A percentile compares a stretch with the other conserved stretches of the same genome.
Conservation (phyloP, 2,797 vertebrate genomes). For the Peromyscus melanophrys region DNA sequence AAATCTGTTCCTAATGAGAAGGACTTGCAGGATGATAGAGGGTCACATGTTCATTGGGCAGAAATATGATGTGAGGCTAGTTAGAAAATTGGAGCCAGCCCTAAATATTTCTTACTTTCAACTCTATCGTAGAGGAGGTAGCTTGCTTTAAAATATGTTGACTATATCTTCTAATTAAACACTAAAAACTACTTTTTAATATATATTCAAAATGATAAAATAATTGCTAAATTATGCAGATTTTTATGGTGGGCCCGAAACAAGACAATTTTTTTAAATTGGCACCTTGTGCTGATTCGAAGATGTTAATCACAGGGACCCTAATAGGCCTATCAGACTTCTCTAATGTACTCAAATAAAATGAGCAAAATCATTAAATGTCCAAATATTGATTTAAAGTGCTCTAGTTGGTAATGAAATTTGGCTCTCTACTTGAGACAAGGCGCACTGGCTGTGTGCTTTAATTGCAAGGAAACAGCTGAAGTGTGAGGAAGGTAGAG, state of each 20-base stretch:
- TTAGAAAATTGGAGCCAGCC: slow-evolving; percentile 73
- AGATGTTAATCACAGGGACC: slow-evolving; percentile 89
- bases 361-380: slow-evolving; percentile 90
- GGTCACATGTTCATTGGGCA: slow-evolving; percentile 71
- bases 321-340: slow-evolving; percentile 88
- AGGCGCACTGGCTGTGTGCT: slow-evolving; percentile 80
- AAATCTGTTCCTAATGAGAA: slow-evolving; percentile 83
- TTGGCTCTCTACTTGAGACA: slow-evolving; percentile 84
- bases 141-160: slow-evolving; percentile 85
- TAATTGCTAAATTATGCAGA: slow-evolving; percentile 91
- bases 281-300: slow-evolving; percentile 89
- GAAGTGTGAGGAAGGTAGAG: slow-evolving; percentile 53
- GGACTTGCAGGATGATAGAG: slow-evolving; percentile 78
- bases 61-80: slow-evolving; percentile 75
- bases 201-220: slow-evolving; percentile 89
- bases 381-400: slow-evolving; percentile 91
- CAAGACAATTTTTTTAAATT: slow-evolving; percentile 89
- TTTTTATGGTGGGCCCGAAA: slow-evolving; percentile 89
- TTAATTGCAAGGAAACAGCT: slow-evolving; percentile 74
- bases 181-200: slow-evolving; percentile 84
- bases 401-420: slow-evolving; percentile 88
- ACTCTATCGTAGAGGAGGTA: slow-evolving; percentile 74
- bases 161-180: slow-evolving; percentile 87
- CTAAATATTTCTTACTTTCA: slow-evolving; percentile 83
- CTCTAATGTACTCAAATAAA: slow-evolving; percentile 89